phyloP scores from a whole-genome alignment of 2,888 invertebrate genomes.

The Frankliniella intonsa region DNA sequence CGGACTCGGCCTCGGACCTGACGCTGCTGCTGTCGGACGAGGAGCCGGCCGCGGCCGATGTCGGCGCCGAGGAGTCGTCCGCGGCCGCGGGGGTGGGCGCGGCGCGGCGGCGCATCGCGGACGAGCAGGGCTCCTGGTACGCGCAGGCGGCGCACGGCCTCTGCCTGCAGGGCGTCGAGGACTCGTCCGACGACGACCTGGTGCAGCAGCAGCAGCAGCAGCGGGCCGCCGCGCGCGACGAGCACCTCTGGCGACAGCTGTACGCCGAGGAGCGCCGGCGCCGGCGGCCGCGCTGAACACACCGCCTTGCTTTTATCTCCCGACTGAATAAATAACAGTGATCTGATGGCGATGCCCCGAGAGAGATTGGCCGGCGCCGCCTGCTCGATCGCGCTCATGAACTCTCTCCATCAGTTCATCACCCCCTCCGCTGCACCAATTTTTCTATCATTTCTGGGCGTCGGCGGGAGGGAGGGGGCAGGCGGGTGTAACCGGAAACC shows the following conservation, averaged over 20 bases:
- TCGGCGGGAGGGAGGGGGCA: too few relatives aligned
- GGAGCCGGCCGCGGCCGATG: not conserved
- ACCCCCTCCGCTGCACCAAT: too few relatives aligned
- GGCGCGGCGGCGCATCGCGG: not conserved
- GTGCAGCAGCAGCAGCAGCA: not conserved
- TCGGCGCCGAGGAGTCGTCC: not conserved
- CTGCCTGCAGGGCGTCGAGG: slow-evolving; percentile 3
- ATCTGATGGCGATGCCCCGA: not conserved
- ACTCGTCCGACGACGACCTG: slow-evolving; percentile 9
- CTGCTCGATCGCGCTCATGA: too few relatives aligned
- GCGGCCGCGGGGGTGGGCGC: not conserved
- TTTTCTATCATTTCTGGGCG: too few relatives aligned
- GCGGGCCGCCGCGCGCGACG: not conserved
- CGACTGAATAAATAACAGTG: not conserved
- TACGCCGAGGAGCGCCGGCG: slow-evolving; percentile 4
- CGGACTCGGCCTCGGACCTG: not conserved
- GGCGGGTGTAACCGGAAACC: too few relatives aligned
- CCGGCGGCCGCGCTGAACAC: not conserved
- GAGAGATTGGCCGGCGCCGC: too few relatives aligned
- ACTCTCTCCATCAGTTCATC: too few relatives aligned
- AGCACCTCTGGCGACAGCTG: slow-evolving; percentile 12
- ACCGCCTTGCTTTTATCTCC: not conserved
- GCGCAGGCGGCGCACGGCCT: not conserved
- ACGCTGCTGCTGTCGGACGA: not conserved
- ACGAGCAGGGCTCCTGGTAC: slow-evolving; percentile 1